Evolutionary conservation across 2,797 vertebrate species (phyloP).

Genomic region (Synaphobranchus kaupii): DNA sequence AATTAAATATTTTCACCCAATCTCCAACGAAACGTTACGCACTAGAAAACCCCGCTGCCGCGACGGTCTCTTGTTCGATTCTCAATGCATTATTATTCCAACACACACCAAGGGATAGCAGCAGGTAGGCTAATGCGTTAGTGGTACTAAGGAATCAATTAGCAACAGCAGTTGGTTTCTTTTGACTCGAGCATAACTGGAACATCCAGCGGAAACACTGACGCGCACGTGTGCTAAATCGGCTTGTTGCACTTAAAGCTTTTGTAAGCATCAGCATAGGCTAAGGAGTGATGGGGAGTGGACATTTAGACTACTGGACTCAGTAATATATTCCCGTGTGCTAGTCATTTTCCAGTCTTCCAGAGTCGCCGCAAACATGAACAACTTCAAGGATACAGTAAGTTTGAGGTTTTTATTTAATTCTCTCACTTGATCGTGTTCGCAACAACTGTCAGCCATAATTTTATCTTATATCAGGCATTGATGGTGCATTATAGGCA

Average conservation of each 20-base stretch:
- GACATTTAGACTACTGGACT: neutral
- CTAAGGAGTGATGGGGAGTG: neutral
- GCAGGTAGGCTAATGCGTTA: neutral
- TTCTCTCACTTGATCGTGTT: neutral
- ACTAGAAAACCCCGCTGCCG: neutral
- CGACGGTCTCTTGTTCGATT: neutral
- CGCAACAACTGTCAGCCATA: neutral
- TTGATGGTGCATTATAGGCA: neutral
- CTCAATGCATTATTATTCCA: neutral
- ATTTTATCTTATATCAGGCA: neutral
- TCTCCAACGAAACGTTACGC: neutral
- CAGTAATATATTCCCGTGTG: neutral
- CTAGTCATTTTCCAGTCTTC: neutral
- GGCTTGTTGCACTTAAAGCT: neutral
- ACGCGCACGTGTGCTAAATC: neutral
- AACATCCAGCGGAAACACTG: neutral
- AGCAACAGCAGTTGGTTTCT: too few species aligned
- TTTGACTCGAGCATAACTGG: neutral
- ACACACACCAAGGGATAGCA: neutral
- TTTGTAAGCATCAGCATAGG: neutral
- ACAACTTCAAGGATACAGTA: slow-evolving; percentile 6
- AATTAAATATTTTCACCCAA: neutral
- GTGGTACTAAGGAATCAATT: neutral
- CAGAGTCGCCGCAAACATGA: slow-evolving; percentile 1
- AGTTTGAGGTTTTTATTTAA: neutral